Percentiles rank a stretch among this genome's conserved stretches.
Evolutionary conservation across 1,140 invertebrate species (phyloP).

Genomic region (Acarapis woodi): DNA sequence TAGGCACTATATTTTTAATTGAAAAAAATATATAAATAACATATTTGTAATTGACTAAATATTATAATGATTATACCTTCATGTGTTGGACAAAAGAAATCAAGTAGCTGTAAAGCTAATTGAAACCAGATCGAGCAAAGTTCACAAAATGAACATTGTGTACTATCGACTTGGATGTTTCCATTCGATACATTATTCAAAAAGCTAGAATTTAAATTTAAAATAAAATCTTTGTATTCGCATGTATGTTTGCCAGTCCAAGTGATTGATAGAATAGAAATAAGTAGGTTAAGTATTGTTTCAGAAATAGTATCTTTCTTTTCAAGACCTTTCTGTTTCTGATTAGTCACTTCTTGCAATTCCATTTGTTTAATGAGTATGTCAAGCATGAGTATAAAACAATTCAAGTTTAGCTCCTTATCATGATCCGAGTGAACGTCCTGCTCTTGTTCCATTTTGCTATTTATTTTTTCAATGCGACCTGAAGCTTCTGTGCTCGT

Average conservation of each 20-base stretch:
- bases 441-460: neutral
- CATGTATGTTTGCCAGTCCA: constrained; percentile 44
- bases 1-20: too few relatives aligned
- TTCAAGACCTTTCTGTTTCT: constrained; percentile 46
- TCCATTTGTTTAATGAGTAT: constrained; percentile 86
- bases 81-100: constrained; percentile 23
- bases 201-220: neutral
- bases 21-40: too few relatives aligned
- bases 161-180: constrained; percentile 5
- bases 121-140: constrained; percentile 78
- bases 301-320: constrained; percentile 38
- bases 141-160: constrained; percentile 54
- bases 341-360: constrained; percentile 56
- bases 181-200: too few relatives aligned
- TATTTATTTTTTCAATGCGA: too few relatives aligned
- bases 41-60: too few relatives aligned
- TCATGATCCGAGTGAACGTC: neutral
- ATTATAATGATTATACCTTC: constrained; percentile 17
- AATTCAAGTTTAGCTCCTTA: constrained; percentile 28
- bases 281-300: constrained; percentile 27
- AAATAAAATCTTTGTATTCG: constrained; percentile 16
- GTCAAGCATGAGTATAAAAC: constrained; percentile 86
- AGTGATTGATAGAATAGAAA: constrained; percentile 42
- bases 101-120: constrained; percentile 16
- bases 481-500: too few relatives aligned